Evolutionary conservation across 2,888 invertebrate species (phyloP).

Genomic region (Idaea dimidiata): DNA sequence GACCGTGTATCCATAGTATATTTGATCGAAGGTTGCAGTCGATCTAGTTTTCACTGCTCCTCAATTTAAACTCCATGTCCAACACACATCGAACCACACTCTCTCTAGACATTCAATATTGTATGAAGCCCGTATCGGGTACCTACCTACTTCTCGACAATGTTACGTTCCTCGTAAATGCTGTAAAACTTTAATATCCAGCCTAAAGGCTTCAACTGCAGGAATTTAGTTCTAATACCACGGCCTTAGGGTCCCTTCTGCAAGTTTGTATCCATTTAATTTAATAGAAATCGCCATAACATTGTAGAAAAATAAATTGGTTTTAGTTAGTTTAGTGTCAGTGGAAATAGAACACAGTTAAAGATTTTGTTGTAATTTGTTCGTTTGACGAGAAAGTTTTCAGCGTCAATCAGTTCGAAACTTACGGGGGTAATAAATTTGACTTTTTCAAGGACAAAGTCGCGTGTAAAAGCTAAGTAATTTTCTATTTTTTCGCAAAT

Average conservation of each 20-base stretch:
- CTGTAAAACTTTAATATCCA: constrained; percentile 17
- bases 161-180: constrained; percentile 5
- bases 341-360: not conserved
- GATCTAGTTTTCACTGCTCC: not conserved
- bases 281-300: constrained; percentile 1
- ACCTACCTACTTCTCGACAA: not conserved
- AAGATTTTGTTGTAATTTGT: not conserved
- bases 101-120: constrained; percentile 44
- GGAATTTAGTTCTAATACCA: not conserved
- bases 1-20: too few relatives aligned
- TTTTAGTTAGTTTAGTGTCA: not conserved
- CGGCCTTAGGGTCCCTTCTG: not conserved
- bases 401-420: too few relatives aligned
- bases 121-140: constrained; percentile 33
- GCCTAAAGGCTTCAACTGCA: not conserved
- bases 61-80: constrained; percentile 11
- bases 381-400: too few relatives aligned
- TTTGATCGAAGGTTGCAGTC: too few relatives aligned
- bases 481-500: too few relatives aligned
- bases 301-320: constrained; percentile 9
- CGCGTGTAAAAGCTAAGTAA: too few relatives aligned
- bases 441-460: too few relatives aligned
- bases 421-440: too few relatives aligned
- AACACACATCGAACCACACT: constrained; percentile 3
- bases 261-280: not conserved